Percentiles rank a stretch among this genome's conserved stretches.
These are phyloP conservation scores for Calephelis perditalis DNA, from an alignment of 2,888 invertebrate genomes.

Conservation along the genomic window DNA sequence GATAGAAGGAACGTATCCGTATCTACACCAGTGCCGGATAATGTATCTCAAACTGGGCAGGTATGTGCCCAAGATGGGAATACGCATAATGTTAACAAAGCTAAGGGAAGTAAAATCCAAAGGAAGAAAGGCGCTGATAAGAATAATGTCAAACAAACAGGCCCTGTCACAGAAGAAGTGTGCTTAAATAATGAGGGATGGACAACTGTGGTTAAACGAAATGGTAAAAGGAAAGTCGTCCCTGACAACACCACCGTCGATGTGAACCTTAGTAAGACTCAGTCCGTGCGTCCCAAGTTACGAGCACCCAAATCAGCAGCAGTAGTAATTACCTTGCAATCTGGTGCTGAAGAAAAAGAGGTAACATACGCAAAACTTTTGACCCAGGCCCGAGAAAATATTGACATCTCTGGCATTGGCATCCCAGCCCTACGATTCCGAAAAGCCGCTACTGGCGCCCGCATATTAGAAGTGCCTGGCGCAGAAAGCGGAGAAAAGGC, in stretches of 20 bases:
- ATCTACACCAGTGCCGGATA: too few species aligned
- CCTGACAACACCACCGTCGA: not conserved
- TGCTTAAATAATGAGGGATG: not conserved
- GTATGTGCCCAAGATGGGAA: too few species aligned
- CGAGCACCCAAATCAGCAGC: not conserved
- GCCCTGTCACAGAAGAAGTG: too few species aligned
- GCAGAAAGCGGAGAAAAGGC: not conserved
- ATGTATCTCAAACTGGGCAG: too few species aligned
- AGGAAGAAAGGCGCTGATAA: too few species aligned
- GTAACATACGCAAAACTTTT: not conserved
- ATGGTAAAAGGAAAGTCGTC: not conserved
- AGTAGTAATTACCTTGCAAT: not conserved
- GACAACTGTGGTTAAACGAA: not conserved
- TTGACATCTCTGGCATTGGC: constrained; percentile 1
- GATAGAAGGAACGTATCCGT: not conserved
- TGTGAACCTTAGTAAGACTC: not conserved
- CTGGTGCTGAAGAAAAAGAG: not conserved
- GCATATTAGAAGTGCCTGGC: not conserved
- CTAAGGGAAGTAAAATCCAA: too few species aligned
- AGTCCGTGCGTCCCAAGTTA: not conserved
- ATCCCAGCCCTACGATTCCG: not conserved
- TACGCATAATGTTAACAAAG: too few species aligned
- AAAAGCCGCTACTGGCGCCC: constrained; percentile 7
- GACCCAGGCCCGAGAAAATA: not conserved
- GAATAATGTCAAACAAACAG: too few species aligned